Evolutionary conservation across 2,113 vertebrate genomes (phyloP), one percentile per base, ranked within the genome.

Genomic region (Cyanistes caeruleus): DNA sequence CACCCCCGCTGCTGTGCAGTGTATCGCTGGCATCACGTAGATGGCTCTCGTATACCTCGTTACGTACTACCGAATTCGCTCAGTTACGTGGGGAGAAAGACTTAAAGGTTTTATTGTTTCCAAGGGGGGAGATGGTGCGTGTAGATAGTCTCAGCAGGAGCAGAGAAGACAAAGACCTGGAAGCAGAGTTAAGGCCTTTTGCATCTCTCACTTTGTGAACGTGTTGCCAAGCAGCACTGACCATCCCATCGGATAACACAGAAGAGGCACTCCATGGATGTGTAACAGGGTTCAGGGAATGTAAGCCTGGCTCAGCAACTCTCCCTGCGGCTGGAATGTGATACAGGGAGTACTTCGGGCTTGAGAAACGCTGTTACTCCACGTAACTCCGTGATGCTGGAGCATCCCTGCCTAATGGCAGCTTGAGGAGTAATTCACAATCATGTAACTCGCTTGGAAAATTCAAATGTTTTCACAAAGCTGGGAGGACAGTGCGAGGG

Each of bases 181-280:
- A 4, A 44, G 30, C 65, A 27, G 68, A 31, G 41, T 20, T 30
- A 13, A 43, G n/a, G 37, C 11, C 9, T 56, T 31, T 3, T 11
- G 22, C 31, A 1, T 13, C 15, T 67, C 22, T 74, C 5, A 0
- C 10, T 15, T 14, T 2, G 20, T 8, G 21, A 11, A 6, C 0
- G 10, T 22, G 49, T 20, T 77, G 33, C 19, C 46, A 3, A 17
- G 24, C 35, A 48, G 24, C 52, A 2, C n/a, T 2, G 27, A 4
- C 22, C 5, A 1, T 19, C 17, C 37, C 8, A 0, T 8, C 7
- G 13, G 7, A 2, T 27, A 3, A 3, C 14, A 1, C 11, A 5
- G 27, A 17, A 20, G 35, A 76, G 53, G 44, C 1, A 0, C 41
- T 30, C 64, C 2, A 4, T 25, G 14, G 15, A 23, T 7, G 44